Conservation (phyloP, 2,797 vertebrate genomes). For the Sebastes oblongus region DNA sequence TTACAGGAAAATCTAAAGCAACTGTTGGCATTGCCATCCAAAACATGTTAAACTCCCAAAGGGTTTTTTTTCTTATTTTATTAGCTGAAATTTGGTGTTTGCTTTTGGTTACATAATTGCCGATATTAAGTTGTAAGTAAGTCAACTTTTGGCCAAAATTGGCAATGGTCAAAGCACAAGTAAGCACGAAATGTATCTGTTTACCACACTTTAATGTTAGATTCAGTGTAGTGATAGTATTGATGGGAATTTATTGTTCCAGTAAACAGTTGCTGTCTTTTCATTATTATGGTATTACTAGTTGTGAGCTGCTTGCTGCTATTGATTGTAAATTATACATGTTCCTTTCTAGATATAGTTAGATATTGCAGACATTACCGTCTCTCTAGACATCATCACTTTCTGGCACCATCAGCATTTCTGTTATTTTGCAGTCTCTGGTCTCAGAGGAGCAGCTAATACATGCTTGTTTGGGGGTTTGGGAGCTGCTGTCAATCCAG, state of each 20-base stretch:
- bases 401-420: background rate
- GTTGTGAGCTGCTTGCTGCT: background rate
- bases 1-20: too few species aligned
- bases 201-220: background rate
- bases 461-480: conserved; percentile 3
- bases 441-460: conserved; percentile 20
- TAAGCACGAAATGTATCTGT: background rate
- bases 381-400: conserved; percentile 1
- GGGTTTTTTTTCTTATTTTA: background rate
- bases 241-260: background rate
- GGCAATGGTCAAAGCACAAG: background rate
- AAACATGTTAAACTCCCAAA: too few species aligned
- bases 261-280: background rate
- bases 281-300: background rate
- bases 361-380: background rate
- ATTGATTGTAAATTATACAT: conserved; percentile 1
- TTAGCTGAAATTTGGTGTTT: background rate
- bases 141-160: background rate
- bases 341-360: background rate
- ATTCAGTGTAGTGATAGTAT: background rate
- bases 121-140: background rate
- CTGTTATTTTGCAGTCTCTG: background rate
- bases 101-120: background rate
- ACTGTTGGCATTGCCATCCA: too few species aligned
- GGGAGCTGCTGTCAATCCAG: conserved; percentile 45